Conservation (phyloP, 2,797 vertebrate species). For the Okamejei kenojei region DNA sequence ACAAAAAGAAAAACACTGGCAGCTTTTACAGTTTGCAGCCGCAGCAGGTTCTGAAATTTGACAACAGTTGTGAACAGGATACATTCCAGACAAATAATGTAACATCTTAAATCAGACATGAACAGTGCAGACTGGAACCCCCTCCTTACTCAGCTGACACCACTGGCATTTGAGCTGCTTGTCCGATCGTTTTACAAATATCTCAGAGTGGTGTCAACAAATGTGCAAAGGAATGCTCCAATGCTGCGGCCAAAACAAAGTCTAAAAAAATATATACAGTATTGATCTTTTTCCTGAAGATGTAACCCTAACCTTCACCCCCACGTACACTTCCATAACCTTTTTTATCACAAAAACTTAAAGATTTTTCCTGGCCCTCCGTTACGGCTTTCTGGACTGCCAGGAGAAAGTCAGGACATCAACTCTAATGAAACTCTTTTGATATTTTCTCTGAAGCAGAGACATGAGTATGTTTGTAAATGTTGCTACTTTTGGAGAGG, state of each 20-base stretch:
- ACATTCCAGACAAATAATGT: conserved; percentile 5
- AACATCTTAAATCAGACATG: neutral
- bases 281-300: neutral
- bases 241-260: neutral
- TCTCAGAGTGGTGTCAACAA: neutral
- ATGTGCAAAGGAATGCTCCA: neutral
- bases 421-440: neutral
- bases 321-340: too few relatives aligned
- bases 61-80: neutral
- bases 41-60: neutral
- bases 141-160: neutral
- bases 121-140: neutral
- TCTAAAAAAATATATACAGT: neutral
- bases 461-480: too few relatives aligned
- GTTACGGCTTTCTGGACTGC: neutral
- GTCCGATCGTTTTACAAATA: neutral
- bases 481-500: too few relatives aligned
- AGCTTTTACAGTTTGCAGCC: neutral
- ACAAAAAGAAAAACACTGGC: neutral
- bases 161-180: neutral
- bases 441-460: neutral
- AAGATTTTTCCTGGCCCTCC: neutral
- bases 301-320: neutral
- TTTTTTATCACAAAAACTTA: neutral
- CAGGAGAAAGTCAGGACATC: neutral